Conservation (phyloP, 2,797 vertebrate genomes). For the Cacajao melanocephalus region DNA sequence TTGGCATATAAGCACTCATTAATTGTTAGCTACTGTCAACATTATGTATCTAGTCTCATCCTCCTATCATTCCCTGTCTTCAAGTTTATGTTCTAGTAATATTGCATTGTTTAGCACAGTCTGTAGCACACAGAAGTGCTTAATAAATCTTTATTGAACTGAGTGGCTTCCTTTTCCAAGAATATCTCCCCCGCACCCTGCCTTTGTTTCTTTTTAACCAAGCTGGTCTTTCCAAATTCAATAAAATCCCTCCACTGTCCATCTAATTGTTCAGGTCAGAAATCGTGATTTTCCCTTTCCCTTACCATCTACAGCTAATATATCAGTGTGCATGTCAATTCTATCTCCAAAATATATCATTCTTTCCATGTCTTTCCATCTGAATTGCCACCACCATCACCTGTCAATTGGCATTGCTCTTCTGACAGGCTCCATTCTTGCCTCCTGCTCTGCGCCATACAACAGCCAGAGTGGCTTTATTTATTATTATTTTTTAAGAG, state of each 20-base stretch:
- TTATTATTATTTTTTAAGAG: too few species aligned
- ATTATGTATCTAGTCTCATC: not conserved
- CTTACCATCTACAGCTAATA: not conserved
- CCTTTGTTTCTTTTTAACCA: not conserved
- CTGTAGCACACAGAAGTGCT: not conserved
- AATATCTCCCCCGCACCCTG: not conserved
- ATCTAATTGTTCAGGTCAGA: not conserved
- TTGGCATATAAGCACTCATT: not conserved
- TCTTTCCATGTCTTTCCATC: not conserved
- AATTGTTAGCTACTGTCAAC: slow-evolving; percentile 41
- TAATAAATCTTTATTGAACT: slow-evolving; percentile 31
- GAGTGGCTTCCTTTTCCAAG: not conserved
- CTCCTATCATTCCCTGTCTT: slow-evolving; percentile 41
- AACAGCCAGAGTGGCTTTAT: not conserved
- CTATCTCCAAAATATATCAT: not conserved
- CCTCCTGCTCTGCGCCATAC: not conserved
- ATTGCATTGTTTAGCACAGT: slow-evolving; percentile 5
- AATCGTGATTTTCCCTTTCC: not conserved
- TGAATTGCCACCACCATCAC: not conserved
- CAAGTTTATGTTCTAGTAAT: slow-evolving; percentile 27
- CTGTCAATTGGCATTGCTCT: not conserved
- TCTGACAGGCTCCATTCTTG: not conserved
- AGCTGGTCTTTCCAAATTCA: slow-evolving; percentile 5
- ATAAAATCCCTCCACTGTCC: not conserved
- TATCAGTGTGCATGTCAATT: not conserved